phyloP scores from a whole-genome alignment of 1,140 invertebrate genomes.

The Mya arenaria region DNA sequence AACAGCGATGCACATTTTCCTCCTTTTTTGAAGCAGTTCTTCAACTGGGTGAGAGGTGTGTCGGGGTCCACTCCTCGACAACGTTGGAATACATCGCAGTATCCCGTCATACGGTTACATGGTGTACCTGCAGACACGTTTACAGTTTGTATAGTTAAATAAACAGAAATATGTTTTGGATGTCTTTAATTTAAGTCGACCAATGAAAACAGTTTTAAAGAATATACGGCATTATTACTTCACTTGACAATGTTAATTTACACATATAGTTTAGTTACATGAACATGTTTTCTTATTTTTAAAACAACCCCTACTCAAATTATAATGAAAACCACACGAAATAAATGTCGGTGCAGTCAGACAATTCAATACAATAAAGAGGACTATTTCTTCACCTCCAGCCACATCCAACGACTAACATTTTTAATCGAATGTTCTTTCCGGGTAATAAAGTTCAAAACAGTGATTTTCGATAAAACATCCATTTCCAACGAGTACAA shows the following conservation, averaged over 20 bases:
- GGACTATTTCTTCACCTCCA: no score
- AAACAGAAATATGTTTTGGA: background rate
- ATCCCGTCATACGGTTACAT: slow-evolving; percentile 12
- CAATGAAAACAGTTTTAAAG: background rate
- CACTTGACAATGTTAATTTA: background rate
- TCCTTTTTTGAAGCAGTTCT: background rate
- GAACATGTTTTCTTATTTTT: background rate
- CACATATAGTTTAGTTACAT: background rate
- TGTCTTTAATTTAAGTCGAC: background rate
- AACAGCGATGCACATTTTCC: background rate
- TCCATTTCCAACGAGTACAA: background rate
- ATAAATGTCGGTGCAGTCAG: no score
- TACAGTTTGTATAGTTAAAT: background rate
- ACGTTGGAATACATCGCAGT: slow-evolving; percentile 30
- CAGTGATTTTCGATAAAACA: background rate
- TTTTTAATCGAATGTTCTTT: no score
- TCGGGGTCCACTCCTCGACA: slow-evolving; percentile 19
- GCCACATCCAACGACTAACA: no score
- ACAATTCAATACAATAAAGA: no score
- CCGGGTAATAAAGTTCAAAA: background rate
- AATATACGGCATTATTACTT: background rate
- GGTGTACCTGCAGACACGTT: background rate
- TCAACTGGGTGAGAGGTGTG: slow-evolving; percentile 6
- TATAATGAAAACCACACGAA: no score
- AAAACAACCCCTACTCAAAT: background rate